Evolutionary conservation across 2,113 vertebrate species (phyloP).

Genomic region (Chaetorhynchus papuensis): DNA sequence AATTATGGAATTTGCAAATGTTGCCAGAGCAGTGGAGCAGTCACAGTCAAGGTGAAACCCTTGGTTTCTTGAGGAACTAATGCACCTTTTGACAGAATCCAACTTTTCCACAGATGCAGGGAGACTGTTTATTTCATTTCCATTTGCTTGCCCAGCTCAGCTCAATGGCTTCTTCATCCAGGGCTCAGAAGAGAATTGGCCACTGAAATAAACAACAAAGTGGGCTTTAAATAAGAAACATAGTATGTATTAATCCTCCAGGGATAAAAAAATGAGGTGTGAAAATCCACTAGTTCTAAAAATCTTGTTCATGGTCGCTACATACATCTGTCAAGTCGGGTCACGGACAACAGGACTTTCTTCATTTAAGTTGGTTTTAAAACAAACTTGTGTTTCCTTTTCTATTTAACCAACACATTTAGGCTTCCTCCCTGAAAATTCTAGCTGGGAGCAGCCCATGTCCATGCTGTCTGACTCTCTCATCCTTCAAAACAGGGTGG

Average conservation of each 20-base stretch:
- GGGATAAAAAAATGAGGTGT: not conserved
- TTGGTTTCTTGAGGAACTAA: not conserved
- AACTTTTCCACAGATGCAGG: not conserved
- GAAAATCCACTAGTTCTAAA: not conserved
- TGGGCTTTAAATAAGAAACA: not conserved
- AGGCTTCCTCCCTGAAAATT: not conserved
- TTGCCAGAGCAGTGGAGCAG: not conserved
- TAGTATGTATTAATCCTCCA: not conserved
- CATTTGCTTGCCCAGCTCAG: not conserved
- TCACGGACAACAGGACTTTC: not conserved
- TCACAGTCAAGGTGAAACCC: not conserved
- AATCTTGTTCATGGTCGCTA: not conserved
- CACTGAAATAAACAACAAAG: not conserved
- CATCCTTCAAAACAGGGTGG: not conserved
- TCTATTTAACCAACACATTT: not conserved
- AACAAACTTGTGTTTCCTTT: not conserved
- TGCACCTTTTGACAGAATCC: not conserved
- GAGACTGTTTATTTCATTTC: not conserved
- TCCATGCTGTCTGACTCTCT: not conserved
- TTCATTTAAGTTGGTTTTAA: not conserved
- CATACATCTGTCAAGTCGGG: not conserved
- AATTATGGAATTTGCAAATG: not conserved
- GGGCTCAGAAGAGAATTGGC: not conserved
- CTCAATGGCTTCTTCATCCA: not conserved
- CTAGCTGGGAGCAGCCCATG: not conserved